phyloP scores from a whole-genome alignment of 2,113 vertebrate genomes.

The Leucopsar rothschildi region DNA sequence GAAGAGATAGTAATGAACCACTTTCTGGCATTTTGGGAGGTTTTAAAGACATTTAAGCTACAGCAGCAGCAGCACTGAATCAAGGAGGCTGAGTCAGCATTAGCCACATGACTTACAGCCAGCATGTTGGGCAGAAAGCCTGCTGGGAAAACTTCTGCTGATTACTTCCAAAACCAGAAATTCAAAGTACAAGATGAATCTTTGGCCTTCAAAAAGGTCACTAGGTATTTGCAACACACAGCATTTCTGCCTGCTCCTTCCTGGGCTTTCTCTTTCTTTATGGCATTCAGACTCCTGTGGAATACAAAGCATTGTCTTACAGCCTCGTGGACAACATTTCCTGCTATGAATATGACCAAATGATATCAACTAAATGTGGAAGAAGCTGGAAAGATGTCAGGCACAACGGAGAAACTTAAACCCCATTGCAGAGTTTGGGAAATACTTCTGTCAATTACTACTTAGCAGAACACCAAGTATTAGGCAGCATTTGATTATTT shows the following conservation, averaged over 20 bases:
- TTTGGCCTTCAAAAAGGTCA: slow-evolving; percentile 48
- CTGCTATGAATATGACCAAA: slow-evolving; percentile 21
- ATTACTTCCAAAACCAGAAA: background rate
- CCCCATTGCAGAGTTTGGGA: background rate
- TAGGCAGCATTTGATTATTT: background rate
- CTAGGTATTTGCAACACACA: slow-evolving; percentile 49
- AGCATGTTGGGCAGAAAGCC: background rate
- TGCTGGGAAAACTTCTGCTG: background rate
- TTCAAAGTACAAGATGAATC: slow-evolving; percentile 3
- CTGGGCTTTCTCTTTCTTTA: slow-evolving; percentile 54
- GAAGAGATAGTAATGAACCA: background rate
- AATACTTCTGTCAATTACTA: background rate
- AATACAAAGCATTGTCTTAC: slow-evolving; percentile 1
- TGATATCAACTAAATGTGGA: background rate
- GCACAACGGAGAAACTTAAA: background rate
- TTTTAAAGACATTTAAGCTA: background rate
- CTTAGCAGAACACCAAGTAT: background rate
- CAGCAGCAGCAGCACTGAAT: background rate
- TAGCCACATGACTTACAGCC: background rate
- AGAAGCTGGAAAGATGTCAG: background rate
- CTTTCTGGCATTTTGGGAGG: background rate
- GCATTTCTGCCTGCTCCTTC: slow-evolving; percentile 26
- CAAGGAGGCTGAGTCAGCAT: background rate
- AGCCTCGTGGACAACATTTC: background rate
- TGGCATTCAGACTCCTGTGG: background rate